Percentiles rank a stretch among this genome's conserved stretches.
phyloP scores from a whole-genome alignment of 2,797 vertebrate genomes.

The Somateria mollissima region DNA sequence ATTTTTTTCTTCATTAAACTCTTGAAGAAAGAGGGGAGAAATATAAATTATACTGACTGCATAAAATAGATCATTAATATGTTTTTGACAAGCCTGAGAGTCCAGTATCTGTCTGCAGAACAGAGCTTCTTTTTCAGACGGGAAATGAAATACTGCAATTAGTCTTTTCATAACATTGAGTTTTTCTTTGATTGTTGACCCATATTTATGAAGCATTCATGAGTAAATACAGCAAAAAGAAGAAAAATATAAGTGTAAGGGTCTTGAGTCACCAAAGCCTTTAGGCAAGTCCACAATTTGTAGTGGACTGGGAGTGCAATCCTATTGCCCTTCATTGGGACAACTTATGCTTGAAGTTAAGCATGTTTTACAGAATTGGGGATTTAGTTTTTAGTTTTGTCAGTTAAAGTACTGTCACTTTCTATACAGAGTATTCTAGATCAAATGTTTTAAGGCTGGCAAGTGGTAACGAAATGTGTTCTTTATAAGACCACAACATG shows the following conservation, averaged over 20 bases:
- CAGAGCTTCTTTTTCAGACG: not conserved
- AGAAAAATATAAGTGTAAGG: not conserved
- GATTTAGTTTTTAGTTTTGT: not conserved
- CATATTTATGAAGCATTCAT: not conserved
- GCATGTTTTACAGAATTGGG: not conserved
- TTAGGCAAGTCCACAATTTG: not conserved
- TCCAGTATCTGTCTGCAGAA: not conserved
- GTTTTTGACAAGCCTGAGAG: not conserved
- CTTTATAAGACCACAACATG: not conserved
- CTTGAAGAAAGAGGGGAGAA: conserved; percentile 13
- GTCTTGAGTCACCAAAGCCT: not conserved
- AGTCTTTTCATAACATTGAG: not conserved
- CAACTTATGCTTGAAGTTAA: not conserved
- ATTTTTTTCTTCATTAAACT: conserved; percentile 33
- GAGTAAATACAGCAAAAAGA: not conserved
- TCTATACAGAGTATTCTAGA: not conserved
- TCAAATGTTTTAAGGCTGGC: not conserved
- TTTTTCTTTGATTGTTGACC: not conserved
- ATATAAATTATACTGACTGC: not conserved
- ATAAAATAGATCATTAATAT: not conserved
- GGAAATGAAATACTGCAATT: not conserved
- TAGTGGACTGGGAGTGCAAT: not conserved
- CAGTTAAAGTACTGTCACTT: not conserved
- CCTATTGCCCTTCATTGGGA: not conserved
- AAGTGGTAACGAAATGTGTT: not conserved